Percentiles rank a stretch among this genome's conserved stretches.
Conservation (phyloP, 1,140 invertebrate genomes). For the Zaprionus ornatus region DNA sequence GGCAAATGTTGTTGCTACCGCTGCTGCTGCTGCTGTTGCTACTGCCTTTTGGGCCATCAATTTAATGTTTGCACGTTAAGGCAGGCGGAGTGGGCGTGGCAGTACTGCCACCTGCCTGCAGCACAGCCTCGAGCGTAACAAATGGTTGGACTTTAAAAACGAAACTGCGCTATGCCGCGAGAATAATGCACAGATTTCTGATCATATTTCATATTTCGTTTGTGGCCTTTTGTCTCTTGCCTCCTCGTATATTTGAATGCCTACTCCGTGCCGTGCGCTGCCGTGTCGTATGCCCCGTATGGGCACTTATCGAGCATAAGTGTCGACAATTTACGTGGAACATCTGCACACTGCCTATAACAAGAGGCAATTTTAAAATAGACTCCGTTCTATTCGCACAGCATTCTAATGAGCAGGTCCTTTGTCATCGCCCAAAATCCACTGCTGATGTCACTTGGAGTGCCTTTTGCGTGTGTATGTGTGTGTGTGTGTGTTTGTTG, state of each 20-base stretch:
- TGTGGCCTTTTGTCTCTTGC: slow-evolving; percentile 57
- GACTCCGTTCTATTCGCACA: slow-evolving; percentile 35
- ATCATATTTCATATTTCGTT: slow-evolving; percentile 58
- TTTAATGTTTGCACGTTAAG: slow-evolving; percentile 65
- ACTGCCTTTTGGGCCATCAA: slow-evolving; percentile 49
- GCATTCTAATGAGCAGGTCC: slow-evolving; percentile 70
- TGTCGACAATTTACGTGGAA: slow-evolving; percentile 65
- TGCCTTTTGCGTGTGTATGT: neutral
- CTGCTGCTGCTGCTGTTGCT: slow-evolving; percentile 15
- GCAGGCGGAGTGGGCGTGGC: neutral
- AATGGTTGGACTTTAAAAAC: slow-evolving; percentile 68
- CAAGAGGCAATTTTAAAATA: slow-evolving; percentile 50
- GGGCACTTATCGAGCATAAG: slow-evolving; percentile 76
- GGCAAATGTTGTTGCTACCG: slow-evolving; percentile 22
- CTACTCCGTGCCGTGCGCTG: slow-evolving; percentile 25
- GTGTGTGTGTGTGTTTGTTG: slow-evolving; percentile 17
- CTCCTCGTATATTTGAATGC: slow-evolving; percentile 66
- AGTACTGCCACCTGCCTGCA: slow-evolving; percentile 2
- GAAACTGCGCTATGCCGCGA: slow-evolving; percentile 61
- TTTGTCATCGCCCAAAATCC: slow-evolving; percentile 10
- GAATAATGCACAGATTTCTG: slow-evolving; percentile 65
- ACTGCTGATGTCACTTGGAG: slow-evolving; percentile 26
- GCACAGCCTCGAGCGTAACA: slow-evolving; percentile 53
- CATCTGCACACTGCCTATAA: slow-evolving; percentile 51
- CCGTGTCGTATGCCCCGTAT: slow-evolving; percentile 33